phyloP scores from a whole-genome alignment of 2,888 invertebrate genomes.

The Tribolium freemani region DNA sequence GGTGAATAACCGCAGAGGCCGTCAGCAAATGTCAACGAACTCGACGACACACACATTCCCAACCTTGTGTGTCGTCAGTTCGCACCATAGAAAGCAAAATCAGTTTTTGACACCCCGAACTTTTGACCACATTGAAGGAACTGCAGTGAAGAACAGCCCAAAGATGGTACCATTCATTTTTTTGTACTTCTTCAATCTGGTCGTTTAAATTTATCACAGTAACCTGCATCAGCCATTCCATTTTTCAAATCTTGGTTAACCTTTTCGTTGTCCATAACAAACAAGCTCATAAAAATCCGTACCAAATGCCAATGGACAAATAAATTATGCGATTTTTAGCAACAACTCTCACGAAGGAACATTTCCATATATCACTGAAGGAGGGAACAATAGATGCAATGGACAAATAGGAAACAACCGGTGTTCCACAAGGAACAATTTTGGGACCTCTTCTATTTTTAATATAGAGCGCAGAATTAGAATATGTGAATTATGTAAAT shows the following conservation, averaged over 20 bases:
- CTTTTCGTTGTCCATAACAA: slow-evolving; percentile 51
- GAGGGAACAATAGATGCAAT: background rate
- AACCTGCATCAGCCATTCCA: slow-evolving; percentile 44
- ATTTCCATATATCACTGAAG: slow-evolving; percentile 9
- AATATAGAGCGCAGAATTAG: too few species aligned
- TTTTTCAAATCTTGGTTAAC: slow-evolving; percentile 53
- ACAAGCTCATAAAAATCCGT: slow-evolving; percentile 50
- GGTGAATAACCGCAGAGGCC: slow-evolving; percentile 64
- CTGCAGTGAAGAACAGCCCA: too few species aligned
- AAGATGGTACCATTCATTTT: too few species aligned
- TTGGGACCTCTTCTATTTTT: too few species aligned
- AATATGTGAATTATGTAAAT: too few species aligned
- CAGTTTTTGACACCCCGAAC: slow-evolving; percentile 10
- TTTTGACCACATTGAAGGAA: too few species aligned
- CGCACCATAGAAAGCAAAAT: slow-evolving; percentile 38
- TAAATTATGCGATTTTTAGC: slow-evolving; percentile 48
- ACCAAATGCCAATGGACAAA: slow-evolving; percentile 52
- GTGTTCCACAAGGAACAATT: background rate
- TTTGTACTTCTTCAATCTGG: too few species aligned
- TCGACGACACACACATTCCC: slow-evolving; percentile 44
- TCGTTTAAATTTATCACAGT: background rate
- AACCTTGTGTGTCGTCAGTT: slow-evolving; percentile 30
- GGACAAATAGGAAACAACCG: background rate
- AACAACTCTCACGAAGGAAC: slow-evolving; percentile 4
- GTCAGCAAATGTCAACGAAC: slow-evolving; percentile 63